Evolutionary conservation across 2,888 invertebrate species (phyloP).

Genomic region (Metacarcinus magister): DNA sequence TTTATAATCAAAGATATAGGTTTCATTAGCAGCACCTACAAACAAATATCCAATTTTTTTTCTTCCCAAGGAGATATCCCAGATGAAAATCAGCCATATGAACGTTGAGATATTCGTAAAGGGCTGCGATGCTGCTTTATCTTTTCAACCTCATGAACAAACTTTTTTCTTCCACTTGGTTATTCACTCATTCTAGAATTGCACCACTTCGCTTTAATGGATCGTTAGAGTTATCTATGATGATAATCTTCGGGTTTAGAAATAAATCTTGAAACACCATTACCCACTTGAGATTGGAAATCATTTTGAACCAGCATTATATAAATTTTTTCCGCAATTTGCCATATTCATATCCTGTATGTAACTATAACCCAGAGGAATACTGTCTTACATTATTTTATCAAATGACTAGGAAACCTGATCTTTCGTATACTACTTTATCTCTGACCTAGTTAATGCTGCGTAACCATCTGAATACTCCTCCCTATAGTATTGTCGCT

Average conservation of each 20-base stretch:
- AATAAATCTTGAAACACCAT: not conserved
- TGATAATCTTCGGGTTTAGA: not conserved
- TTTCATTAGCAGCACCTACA: too few relatives aligned
- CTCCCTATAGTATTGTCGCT: not conserved
- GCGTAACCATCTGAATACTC: not conserved
- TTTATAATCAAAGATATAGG: too few relatives aligned
- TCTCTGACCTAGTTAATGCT: not conserved
- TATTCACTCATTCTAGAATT: not conserved
- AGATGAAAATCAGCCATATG: too few relatives aligned
- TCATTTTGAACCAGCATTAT: not conserved
- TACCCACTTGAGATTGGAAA: not conserved
- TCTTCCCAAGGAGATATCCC: too few relatives aligned
- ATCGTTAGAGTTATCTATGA: not conserved
- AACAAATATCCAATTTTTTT: too few relatives aligned
- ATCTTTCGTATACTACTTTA: not conserved
- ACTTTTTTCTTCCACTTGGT: not conserved
- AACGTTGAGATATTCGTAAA: too few relatives aligned
- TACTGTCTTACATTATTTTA: not conserved
- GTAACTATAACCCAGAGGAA: not conserved
- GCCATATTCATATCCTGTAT: slow-evolving; percentile 10
- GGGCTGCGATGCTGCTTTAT: not conserved
- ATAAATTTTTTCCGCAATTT: not conserved
- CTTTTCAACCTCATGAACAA: not conserved
- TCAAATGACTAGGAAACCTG: not conserved
- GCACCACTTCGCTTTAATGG: not conserved